phyloP scores from a whole-genome alignment of 2,113 vertebrate genomes.

The Abramis brama region DNA sequence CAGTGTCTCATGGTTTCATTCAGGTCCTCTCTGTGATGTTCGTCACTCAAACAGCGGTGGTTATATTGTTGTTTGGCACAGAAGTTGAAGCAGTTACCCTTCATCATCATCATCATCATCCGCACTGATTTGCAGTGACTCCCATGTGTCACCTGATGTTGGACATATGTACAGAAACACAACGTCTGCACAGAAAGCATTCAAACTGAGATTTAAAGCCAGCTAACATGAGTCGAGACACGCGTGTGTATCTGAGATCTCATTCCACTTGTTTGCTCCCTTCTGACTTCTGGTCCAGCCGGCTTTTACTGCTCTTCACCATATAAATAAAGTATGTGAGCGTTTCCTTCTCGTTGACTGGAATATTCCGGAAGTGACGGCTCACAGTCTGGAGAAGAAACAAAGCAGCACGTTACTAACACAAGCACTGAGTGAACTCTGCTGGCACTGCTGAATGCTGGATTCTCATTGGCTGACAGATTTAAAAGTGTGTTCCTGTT shows the following conservation, averaged over 20 bases:
- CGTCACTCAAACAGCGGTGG: no score
- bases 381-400: slow-evolving; percentile 86
- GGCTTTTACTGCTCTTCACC: slow-evolving; percentile 98
- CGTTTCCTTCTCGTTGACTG: slow-evolving; percentile 98
- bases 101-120: background rate
- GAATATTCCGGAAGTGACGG: slow-evolving; percentile 97
- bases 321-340: slow-evolving; percentile 98
- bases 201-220: background rate
- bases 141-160: background rate
- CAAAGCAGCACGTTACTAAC: no score
- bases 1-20: background rate
- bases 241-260: no score
- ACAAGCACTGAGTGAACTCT: background rate
- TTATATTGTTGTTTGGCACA: background rate
- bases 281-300: slow-evolving; percentile 94
- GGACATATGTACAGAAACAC: background rate
- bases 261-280: slow-evolving; percentile 85
- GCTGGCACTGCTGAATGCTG: background rate
- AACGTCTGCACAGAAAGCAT: background rate
- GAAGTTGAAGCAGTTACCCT: no score
- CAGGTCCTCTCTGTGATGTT: background rate
- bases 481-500: no score
- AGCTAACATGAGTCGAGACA: background rate
- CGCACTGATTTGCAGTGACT: background rate
- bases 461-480: background rate